Base-by-base conservation (phyloP, 35 echinoderm and acorn worm species). In the Heliocidaris erythrogramma region DNA sequence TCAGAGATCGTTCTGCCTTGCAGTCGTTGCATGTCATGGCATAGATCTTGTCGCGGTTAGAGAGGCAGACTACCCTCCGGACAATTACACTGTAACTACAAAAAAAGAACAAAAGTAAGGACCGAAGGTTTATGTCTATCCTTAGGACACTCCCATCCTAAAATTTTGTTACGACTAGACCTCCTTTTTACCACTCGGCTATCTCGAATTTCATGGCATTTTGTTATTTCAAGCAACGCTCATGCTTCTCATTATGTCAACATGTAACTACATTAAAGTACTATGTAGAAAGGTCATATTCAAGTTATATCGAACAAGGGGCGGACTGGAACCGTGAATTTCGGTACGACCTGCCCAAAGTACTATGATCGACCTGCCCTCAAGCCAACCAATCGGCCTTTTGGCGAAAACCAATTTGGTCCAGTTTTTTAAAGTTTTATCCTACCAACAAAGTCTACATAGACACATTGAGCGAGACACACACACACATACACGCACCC, bases 181-280 rank as follows among this genome's bases (percentile, higher is more conserved):
- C 65, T 27, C 65, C 59, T 78, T 56, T 56, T 56, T 78, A 0
- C 65, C 65, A 78, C 7, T 78, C 65, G 65, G 27, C 65, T 78
- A 78, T 78, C 65, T 78, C 65, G 18, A 78, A 78, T 78, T 78
- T 78, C 65, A 78, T 24, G 65, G 65, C 65, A 78, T 24, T 78
- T 78, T 78, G 65, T 78, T 78, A 78, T 78, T 78, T 78, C 65
- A 78, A 78, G 27, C 65, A 78, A 78, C 65, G 65, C 65, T 78
- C 65, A 78, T n/a, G 65, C 65, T 78, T 78, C 65, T 78, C 65
- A 78, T 78, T 78, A 78, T 78, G 65, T 78, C 65, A 78, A 78
- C 65, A 78, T n/a, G 65, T 78, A 78, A 78, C 27, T 27, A 7
- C 6, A 78, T n/a, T 78, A n/a, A 8, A 24, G 2, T 78, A 27